Base-by-base conservation (phyloP, 2,888 invertebrate genomes). In the Petrolisthes cinctipes region DNA sequence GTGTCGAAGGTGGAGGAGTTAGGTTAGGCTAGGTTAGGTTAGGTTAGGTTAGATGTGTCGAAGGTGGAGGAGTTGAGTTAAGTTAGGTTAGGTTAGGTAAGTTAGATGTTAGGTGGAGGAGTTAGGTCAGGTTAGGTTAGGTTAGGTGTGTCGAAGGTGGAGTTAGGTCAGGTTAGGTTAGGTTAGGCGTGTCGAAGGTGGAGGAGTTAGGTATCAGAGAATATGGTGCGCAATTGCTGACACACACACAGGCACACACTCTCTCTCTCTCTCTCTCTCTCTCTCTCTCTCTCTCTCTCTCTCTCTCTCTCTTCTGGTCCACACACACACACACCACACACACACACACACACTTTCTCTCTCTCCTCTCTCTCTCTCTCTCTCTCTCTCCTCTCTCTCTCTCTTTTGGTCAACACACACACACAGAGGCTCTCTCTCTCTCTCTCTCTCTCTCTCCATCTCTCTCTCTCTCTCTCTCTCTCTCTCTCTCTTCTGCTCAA, bases 201-300 rank as follows among this genome's bases (percentile, higher is more conserved):
- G 14, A 61, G 61, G 61, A 61, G 61, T 61, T 61, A 61, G 61
- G 61, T 61, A 61, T n/a, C n/a, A n/a, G n/a, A n/a, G n/a, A n/a
- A n/a, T n/a, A n/a, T 66, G 37, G 20, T 78, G 7, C 37, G 37
- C 17, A 78, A 51, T 17, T 37, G 7, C 78, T 20, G 51, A 1
- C 54, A n/a, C 0, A n/a, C 54, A n/a, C n/a, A n/a, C n/a, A n/a
- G n/a, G n/a, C n/a, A n/a, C n/a, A n/a, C n/a, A n/a, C n/a, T n/a
- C n/a, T 4, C 20, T 53, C 14, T 7, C 7, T 80, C 20, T 56
- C n/a, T 53, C 54, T 53, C 53, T 80, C 11, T 54, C 54, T n/a
- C 78, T 78, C 78, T 78, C 78, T 78, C 78, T 78, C 78, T 78
- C 78, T 76, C 78, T 76, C 78, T 76, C 78, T 76, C 78, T 76